A percentile compares a stretch with the other conserved stretches of the same genome.
phyloP scores from a whole-genome alignment of 2,888 invertebrate genomes.

The Cephus pulcher region DNA sequence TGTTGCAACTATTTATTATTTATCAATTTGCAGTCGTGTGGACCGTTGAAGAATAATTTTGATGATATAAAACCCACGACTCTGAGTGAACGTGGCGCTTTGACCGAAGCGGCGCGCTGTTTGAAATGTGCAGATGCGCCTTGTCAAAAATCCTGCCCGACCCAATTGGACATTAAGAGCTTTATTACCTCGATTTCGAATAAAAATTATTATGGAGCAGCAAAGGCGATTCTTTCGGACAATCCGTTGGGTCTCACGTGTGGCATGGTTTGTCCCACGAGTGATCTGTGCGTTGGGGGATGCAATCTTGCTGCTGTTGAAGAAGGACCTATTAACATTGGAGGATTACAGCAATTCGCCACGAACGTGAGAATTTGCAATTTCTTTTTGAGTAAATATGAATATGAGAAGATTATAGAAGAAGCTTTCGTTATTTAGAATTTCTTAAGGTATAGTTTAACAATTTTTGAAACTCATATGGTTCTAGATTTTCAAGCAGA shows the following conservation, averaged over 20 bases:
- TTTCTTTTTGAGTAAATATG: not conserved
- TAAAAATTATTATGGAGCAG: constrained; percentile 98
- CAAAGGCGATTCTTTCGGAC: constrained; percentile 95
- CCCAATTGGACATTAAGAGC: constrained; percentile 95
- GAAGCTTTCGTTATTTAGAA: constrained; percentile 1
- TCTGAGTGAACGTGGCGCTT: constrained; percentile 92
- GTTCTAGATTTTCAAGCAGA: constrained; percentile 86
- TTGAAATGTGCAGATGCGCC: constrained; percentile 96
- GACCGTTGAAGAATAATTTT: constrained; percentile 86
- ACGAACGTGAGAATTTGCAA: constrained; percentile 77
- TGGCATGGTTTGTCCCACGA: constrained; percentile 99
- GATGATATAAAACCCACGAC: constrained; percentile 98
- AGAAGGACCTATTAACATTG: constrained; percentile 98
- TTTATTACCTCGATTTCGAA: constrained; percentile 97
- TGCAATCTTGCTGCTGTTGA: constrained; percentile 97
- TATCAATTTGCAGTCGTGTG: constrained; percentile 71
- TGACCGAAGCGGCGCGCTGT: constrained; percentile 89
- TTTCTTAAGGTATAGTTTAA: constrained; percentile 5
- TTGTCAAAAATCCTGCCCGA: constrained; percentile 98
- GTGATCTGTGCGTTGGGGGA: constrained; percentile 97
- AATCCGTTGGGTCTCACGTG: constrained; percentile 96
- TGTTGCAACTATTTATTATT: not conserved
- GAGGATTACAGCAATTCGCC: constrained; percentile 97
- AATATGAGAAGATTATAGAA: not conserved
- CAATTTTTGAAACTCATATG: constrained; percentile 5